Conservation (phyloP, 2,888 invertebrate genomes). For the Brenthis daphne region DNA sequence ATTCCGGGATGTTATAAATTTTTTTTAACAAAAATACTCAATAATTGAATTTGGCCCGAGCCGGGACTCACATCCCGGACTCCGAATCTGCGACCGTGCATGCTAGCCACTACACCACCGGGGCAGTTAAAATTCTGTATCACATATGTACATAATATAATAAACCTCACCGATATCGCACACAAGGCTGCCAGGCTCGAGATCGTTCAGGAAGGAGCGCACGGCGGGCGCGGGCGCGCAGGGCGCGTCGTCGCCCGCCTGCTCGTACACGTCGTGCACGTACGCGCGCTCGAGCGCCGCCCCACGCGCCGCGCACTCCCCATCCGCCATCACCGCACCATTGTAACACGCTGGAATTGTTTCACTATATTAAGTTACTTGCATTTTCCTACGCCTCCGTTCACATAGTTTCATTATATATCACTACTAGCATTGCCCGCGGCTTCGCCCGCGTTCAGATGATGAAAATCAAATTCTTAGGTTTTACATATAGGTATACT, state of each 20-base stretch:
- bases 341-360: slow-evolving; percentile 62
- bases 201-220: slow-evolving; percentile 91
- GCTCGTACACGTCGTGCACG: slow-evolving; percentile 97
- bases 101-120: background rate
- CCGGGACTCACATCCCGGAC: too few species aligned
- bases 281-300: slow-evolving; percentile 85
- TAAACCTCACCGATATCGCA: slow-evolving; percentile 93
- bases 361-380: background rate
- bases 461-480: too few species aligned
- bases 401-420: background rate
- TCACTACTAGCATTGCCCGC: too few species aligned
- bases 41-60: too few species aligned
- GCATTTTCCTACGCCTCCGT: too few species aligned
- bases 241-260: slow-evolving; percentile 85
- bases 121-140: background rate
- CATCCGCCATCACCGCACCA: slow-evolving; percentile 80
- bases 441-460: too few species aligned
- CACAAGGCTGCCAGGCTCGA: slow-evolving; percentile 95
- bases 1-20: too few species aligned
- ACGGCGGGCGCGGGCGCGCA: slow-evolving; percentile 85
- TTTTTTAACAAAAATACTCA: too few species aligned
- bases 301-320: slow-evolving; percentile 65
- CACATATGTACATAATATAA: background rate
- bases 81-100: too few species aligned
- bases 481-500: too few species aligned